These are phyloP conservation scores for Andrena trimmerana DNA, from an alignment of 2,888 invertebrate genomes.

Conservation along the genomic window DNA sequence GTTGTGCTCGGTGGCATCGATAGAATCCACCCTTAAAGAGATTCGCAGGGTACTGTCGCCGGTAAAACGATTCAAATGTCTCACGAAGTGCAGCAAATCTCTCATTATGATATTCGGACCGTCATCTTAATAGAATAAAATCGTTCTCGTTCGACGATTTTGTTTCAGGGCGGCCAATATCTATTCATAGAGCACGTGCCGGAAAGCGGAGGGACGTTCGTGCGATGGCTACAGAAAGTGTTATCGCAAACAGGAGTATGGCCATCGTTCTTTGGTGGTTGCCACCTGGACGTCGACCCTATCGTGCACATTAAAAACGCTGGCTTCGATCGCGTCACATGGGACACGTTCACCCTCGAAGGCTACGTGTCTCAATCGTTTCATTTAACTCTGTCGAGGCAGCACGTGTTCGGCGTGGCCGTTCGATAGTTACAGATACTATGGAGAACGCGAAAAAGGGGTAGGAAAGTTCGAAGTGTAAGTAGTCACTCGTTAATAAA, in stretches of 20 bases:
- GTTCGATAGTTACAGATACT: constrained; percentile 66
- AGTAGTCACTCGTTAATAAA: not conserved
- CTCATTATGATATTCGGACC: no score
- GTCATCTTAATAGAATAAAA: no score
- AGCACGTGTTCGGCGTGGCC: constrained; percentile 79
- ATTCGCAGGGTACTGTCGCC: constrained; percentile 79
- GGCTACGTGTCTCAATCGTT: constrained; percentile 78
- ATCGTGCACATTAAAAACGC: constrained; percentile 69
- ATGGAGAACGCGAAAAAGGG: not conserved
- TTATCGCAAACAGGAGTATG: constrained; percentile 78
- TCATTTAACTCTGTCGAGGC: constrained; percentile 76
- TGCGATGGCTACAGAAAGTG: constrained; percentile 74
- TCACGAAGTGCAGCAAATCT: not conserved
- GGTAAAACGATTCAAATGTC: constrained; percentile 67
- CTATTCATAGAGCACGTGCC: constrained; percentile 81
- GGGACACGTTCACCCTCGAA: constrained; percentile 72
- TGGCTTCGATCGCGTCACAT: constrained; percentile 75
- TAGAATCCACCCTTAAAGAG: constrained; percentile 75
- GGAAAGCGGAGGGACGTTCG: constrained; percentile 70
- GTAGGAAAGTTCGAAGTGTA: not conserved
- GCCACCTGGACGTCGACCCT: constrained; percentile 76
- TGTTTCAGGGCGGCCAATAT: constrained; percentile 77
- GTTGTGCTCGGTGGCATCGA: constrained; percentile 78
- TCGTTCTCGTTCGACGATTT: no score
- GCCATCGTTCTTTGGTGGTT: constrained; percentile 81